phyloP scores from a whole-genome alignment of 2,113 vertebrate species.

The Emydura subglobosa region DNA sequence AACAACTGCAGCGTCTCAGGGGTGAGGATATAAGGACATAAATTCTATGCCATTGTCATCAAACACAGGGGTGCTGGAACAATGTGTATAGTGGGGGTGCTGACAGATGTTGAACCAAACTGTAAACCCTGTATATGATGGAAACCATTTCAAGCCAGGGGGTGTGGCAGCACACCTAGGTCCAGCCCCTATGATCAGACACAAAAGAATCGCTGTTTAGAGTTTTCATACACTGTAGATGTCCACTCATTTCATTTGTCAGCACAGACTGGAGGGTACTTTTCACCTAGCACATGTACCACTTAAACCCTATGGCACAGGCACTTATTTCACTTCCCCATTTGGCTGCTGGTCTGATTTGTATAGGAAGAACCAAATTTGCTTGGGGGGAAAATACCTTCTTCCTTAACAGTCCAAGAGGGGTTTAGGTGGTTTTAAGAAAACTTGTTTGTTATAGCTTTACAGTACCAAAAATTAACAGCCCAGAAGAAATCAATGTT shows the following conservation, averaged over 20 bases:
- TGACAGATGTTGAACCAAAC: too few species aligned
- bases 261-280: not conserved
- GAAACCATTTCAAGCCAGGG: too few species aligned
- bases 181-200: too few species aligned
- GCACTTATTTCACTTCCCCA: not conserved
- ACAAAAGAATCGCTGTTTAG: not conserved
- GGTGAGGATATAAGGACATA: not conserved
- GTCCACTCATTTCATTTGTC: not conserved
- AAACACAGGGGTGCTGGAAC: not conserved
- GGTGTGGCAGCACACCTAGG: too few species aligned
- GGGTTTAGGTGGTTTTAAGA: not conserved
- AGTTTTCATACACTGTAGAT: rapidly evolving
- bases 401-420: not conserved
- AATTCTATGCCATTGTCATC: not conserved
- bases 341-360: not conserved
- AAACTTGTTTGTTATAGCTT: not conserved
- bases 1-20: not conserved
- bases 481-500: not conserved
- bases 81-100: too few species aligned
- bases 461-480: not conserved
- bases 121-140: too few species aligned
- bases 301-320: not conserved
- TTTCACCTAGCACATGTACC: not conserved
- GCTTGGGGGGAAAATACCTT: not conserved
- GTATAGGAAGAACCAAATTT: not conserved